Evolutionary conservation across 1,140 invertebrate genomes (phyloP), one percentile per base, ranked within the genome.

Genomic region (Linepithema humile): DNA sequence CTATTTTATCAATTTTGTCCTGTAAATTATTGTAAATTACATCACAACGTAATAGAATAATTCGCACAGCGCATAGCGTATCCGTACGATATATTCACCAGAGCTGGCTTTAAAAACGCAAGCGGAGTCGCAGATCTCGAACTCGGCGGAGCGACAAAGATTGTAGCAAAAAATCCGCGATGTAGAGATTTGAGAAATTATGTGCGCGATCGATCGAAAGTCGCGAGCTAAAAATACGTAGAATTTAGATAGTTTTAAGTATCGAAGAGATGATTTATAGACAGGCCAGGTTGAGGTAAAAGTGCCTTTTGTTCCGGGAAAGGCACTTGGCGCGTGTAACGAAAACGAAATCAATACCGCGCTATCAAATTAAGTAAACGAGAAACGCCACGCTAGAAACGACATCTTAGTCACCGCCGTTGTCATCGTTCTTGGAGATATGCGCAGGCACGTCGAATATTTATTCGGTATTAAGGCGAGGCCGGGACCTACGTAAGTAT

Each of bases 261-360:
- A 69, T 69, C 75, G 75, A 69, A 69, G 62, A 26, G n/a, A 80
- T 80, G 64, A 80, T 80, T 80, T 80, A 80, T 80, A 69, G 26
- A 40, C n/a, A 29, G 23, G 35, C 20, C 64, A 53, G 35, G 12
- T 69, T n/a, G 62, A n/a, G 26, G 29, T 15, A 40, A 78, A 78
- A 23, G 62, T 38, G 64, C 20, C 59, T 48, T 48, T 65, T 43
- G 74, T 69, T 69, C 35, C 35, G 64, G 35, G 45, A 69, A 80
- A 45, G 74, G 40, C 74, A 77, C 35, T 62, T 43, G 59, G 23
- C 4, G 53, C 17, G 20, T 40, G 75, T 43, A 32, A 55, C 48
- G 35, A 67, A 67, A 26, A 23, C 23, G 10, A 23, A 69, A 69
- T 80, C 75, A 23, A 80, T 80, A 80, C 48, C 17, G 5, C 23